phyloP scores from a whole-genome alignment of 2,888 invertebrate genomes.

The Pachydiplax longipennis region DNA sequence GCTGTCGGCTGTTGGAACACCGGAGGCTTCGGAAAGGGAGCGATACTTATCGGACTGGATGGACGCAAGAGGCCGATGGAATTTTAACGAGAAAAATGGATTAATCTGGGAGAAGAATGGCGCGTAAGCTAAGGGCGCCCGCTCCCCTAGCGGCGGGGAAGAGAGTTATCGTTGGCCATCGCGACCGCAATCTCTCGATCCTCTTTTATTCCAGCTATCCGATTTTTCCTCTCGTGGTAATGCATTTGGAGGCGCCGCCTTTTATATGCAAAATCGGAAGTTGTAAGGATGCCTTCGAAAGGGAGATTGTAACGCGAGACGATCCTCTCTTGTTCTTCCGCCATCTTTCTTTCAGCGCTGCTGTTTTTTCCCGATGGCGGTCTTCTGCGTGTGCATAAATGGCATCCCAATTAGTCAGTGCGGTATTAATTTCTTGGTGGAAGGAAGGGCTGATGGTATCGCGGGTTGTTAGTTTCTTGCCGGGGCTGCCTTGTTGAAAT shows the following conservation, averaged over 20 bases:
- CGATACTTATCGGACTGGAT: neutral
- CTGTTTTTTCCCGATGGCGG: neutral
- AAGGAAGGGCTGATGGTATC: constrained; percentile 1
- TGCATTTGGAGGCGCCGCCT: neutral
- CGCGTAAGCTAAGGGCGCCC: no score
- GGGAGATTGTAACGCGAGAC: neutral
- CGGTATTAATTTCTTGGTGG: constrained; percentile 10
- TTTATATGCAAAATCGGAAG: neutral
- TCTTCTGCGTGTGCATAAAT: neutral
- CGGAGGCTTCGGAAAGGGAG: neutral
- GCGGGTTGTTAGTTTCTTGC: neutral
- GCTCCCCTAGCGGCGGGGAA: neutral
- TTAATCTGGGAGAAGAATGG: constrained; percentile 7
- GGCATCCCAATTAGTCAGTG: constrained; percentile 35
- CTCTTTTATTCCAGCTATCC: neutral
- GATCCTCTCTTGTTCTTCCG: neutral
- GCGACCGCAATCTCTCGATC: neutral
- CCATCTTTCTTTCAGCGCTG: neutral
- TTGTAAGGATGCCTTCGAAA: neutral
- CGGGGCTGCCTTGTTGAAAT: neutral
- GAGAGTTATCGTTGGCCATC: neutral
- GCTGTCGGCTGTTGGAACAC: neutral
- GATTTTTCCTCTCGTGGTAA: neutral
- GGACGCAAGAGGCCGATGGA: neutral
- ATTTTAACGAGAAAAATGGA: constrained; percentile 44